These are phyloP conservation scores for Lordiphosa clarofinis DNA, from an alignment of 1,140 invertebrate genomes.

Conservation along the genomic window DNA sequence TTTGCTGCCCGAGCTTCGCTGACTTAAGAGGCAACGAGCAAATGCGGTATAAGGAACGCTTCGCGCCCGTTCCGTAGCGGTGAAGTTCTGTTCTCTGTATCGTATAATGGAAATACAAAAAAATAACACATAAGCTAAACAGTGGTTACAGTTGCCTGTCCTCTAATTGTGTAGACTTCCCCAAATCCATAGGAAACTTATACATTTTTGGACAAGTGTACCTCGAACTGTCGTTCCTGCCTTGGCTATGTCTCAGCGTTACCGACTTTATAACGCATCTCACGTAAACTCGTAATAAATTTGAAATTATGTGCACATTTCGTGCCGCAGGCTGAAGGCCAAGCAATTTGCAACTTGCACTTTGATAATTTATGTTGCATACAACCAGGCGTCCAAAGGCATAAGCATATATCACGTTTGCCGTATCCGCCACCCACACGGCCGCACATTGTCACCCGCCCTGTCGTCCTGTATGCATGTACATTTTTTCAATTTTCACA, in stretches of 20 bases:
- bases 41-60: too few species aligned
- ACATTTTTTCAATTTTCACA: constrained; percentile 54
- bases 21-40: too few species aligned
- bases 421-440: neutral
- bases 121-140: too few species aligned
- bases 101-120: too few species aligned
- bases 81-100: too few species aligned
- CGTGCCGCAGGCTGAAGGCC: constrained; percentile 62
- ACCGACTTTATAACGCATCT: constrained; percentile 57
- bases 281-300: constrained; percentile 73
- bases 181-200: too few species aligned
- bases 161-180: too few species aligned
- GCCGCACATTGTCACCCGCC: constrained; percentile 27
- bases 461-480: constrained; percentile 2
- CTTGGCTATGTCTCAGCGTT: constrained; percentile 6
- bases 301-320: constrained; percentile 75
- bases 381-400: constrained; percentile 33
- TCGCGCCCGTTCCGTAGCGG: too few species aligned
- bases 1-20: too few species aligned
- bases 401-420: constrained; percentile 42
- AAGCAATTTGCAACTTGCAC: constrained; percentile 75
- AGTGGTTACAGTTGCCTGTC: too few species aligned
- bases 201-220: too few species aligned
- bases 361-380: constrained; percentile 73
- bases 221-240: neutral